Conservation (phyloP, 2,113 vertebrate genomes). For the Otis tarda region DNA sequence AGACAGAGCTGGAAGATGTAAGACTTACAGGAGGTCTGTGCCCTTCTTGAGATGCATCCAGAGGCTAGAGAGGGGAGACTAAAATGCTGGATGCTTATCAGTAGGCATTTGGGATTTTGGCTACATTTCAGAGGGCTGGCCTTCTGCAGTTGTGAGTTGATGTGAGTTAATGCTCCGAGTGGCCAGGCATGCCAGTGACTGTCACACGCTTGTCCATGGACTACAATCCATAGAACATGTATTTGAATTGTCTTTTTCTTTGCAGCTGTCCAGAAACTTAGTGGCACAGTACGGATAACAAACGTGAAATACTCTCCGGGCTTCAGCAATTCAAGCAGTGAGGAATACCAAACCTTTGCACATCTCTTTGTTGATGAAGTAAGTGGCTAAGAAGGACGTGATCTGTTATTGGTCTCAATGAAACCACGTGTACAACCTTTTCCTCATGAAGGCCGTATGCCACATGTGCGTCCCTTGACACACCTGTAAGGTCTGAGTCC, state of each 20-base stretch:
- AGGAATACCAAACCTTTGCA: conserved; percentile 74
- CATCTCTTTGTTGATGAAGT: conserved; percentile 74
- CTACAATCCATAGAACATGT: fast-evolving
- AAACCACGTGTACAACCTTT: fast-evolving
- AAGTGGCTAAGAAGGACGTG: not conserved
- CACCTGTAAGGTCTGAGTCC: not conserved
- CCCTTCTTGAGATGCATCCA: not conserved
- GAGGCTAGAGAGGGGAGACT: not conserved
- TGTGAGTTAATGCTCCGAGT: fast-evolving
- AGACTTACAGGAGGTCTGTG: not conserved
- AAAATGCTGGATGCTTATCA: not conserved
- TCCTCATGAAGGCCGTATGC: not conserved
- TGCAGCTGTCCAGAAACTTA: conserved; percentile 77
- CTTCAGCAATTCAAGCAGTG: conserved; percentile 74
- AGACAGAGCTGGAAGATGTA: not conserved
- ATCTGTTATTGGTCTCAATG: not conserved
- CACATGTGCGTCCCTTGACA: fast-evolving
- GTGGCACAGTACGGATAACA: conserved; percentile 68
- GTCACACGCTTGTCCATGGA: not conserved
- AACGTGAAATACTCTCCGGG: conserved; percentile 69
- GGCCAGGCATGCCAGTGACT: not conserved
- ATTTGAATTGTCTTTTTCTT: not conserved
- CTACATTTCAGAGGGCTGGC: not conserved
- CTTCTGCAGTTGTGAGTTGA: not conserved
- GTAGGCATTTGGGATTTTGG: not conserved